These are phyloP conservation scores for Apistogramma diplotaenia DNA, from an alignment of 2,113 vertebrate species.

Conservation along the genomic window DNA sequence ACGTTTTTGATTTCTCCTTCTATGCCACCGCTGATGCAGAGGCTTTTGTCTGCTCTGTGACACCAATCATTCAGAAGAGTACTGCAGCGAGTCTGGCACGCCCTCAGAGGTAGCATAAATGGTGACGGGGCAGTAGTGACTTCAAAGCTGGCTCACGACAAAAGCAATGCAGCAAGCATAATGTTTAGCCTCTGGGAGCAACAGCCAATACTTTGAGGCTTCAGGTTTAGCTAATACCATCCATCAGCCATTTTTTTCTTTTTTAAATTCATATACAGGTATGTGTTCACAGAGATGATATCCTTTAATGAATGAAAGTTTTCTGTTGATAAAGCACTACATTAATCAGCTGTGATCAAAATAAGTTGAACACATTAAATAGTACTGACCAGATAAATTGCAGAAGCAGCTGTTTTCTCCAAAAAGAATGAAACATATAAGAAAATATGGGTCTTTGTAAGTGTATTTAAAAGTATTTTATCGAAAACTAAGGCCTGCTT, in stretches of 20 bases:
- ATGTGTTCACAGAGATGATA: neutral
- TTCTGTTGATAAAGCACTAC: constrained; percentile 2
- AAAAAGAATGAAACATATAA: neutral
- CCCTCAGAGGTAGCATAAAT: neutral
- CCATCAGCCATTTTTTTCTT: rapidly evolving
- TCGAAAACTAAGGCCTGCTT: neutral
- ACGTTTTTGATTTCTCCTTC: neutral
- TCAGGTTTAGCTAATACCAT: neutral
- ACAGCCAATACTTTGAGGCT: neutral
- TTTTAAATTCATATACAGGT: neutral
- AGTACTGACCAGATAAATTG: neutral
- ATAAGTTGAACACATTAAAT: neutral
- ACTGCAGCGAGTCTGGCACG: neutral
- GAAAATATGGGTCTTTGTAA: neutral
- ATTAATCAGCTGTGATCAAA: neutral
- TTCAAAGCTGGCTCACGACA: neutral
- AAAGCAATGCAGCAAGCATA: neutral
- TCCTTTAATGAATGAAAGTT: neutral
- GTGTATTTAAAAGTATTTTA: neutral
- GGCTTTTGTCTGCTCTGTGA: neutral
- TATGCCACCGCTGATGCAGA: neutral
- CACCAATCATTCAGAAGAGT: neutral
- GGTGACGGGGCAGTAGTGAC: neutral
- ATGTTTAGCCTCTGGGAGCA: neutral
- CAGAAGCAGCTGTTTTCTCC: neutral